phyloP scores from a whole-genome alignment of 2,888 invertebrate species.

The Caenorhabditis drosophilae region DNA sequence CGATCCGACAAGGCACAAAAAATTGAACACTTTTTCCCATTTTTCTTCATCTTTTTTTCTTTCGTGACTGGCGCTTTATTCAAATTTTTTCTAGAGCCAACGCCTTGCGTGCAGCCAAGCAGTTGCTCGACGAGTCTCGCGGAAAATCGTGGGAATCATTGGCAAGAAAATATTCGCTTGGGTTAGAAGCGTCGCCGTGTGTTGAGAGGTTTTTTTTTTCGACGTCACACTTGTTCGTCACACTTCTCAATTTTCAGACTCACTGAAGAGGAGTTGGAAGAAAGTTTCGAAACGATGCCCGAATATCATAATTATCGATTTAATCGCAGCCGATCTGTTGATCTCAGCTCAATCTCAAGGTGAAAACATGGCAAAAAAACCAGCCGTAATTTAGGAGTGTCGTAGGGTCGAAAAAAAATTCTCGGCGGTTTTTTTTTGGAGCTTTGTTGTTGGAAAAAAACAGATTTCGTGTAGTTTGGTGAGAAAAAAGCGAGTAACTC shows the following conservation, averaged over 20 bases:
- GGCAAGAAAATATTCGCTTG: constrained; percentile 34
- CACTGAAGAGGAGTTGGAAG: constrained; percentile 46
- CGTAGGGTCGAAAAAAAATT: too few species aligned
- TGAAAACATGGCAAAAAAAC: too few species aligned
- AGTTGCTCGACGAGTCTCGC: constrained; percentile 46
- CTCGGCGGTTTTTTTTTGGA: too few species aligned
- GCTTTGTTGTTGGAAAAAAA: too few species aligned
- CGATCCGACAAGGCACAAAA: too few species aligned
- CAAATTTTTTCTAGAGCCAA: constrained; percentile 32
- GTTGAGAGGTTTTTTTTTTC: constrained; percentile 36
- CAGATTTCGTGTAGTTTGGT: too few species aligned
- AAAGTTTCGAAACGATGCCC: constrained; percentile 42
- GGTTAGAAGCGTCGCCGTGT: constrained; percentile 40
- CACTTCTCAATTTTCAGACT: constrained; percentile 25
- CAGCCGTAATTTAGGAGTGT: too few species aligned
- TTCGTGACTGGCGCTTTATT: too few species aligned
- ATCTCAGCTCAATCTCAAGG: constrained; percentile 47
- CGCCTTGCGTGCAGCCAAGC: constrained; percentile 45
- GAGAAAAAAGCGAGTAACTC: too few species aligned
- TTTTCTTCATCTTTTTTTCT: too few species aligned
- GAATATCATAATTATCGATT: constrained; percentile 41
- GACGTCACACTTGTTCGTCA: neutral
- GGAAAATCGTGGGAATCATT: constrained; percentile 50
- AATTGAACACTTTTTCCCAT: too few species aligned
- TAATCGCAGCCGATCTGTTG: constrained; percentile 50